Conservation (phyloP, 2,888 invertebrate genomes). For the Erebia ligea region DNA sequence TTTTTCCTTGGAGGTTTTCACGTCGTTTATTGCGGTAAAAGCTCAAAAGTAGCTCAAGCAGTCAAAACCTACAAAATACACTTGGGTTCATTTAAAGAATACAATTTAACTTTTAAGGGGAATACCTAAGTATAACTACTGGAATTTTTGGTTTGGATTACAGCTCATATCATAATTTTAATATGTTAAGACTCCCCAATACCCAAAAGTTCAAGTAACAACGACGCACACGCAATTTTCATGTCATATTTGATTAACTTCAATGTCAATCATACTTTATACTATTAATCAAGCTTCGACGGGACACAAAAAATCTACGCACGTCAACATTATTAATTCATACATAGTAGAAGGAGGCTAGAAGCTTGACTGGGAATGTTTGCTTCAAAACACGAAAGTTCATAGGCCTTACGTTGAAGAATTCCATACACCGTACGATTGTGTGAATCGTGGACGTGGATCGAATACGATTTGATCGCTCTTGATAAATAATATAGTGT, state of each 20-base stretch:
- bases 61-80: background rate
- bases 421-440: conserved; percentile 71
- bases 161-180: too few species aligned
- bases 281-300: background rate
- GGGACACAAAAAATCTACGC: conserved; percentile 10
- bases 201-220: background rate
- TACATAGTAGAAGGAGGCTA: conserved; percentile 6
- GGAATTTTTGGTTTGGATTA: background rate
- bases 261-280: conserved; percentile 9
- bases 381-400: conserved; percentile 57
- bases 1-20: background rate
- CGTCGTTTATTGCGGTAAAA: background rate
- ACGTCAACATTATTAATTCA: conserved; percentile 13
- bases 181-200: too few species aligned
- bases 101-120: background rate
- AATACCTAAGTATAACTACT: background rate
- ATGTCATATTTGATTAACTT: background rate
- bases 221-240: background rate
- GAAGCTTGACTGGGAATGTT: conserved; percentile 22
- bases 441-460: conserved; percentile 79
- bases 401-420: conserved; percentile 60
- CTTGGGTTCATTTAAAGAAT: background rate
- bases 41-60: background rate
- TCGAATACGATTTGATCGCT: conserved; percentile 70
- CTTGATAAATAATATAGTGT: conserved; percentile 69